Base-by-base conservation (phyloP, 2,888 invertebrate species). In the Argyra leucocephala region DNA sequence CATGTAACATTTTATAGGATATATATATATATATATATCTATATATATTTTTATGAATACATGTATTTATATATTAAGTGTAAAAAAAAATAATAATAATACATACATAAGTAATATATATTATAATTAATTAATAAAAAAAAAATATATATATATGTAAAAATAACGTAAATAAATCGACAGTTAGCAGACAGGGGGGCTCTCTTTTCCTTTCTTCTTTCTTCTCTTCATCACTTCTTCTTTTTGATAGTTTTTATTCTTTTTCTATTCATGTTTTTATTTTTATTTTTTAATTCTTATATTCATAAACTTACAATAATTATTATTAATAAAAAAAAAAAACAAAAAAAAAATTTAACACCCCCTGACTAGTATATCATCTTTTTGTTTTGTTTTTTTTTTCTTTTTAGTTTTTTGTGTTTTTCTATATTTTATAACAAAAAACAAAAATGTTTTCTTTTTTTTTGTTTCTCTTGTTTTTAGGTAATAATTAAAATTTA, bases 121-220 rank as follows among this genome's bases (percentile, higher is more conserved):
- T 48, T 7, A 57, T 21, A 21, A 57, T 10, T 57, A 57, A 57
- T 57, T 21, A 22, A 21, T 21, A 58, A 58, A 58, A 58, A 58
- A 59, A 59, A 24, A 59, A 59, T 23, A 59, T 59, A 21, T 21
- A 21, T 31, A 31, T 21, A 57, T 21, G 21, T 21, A 24, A 59
- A 59, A 59, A 23, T 59, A 59, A 26, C 24, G 12, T 31, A 24
- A 9, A 10, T 26, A 61, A 61, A 61, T 61, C 61, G 61, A 61
- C 61, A 61, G 61, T 61, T 61, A 61, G n/a, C 61, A 61, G 61
- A 61, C 61, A 61, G 61, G 61, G 31, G 31, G 24, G 61, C 15
- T 24, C 21, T 21, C 9, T 21, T 18, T 31, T 31, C 18, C 18
- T 15, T 48, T 48, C 1, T 48, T 31, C 31, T 31, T 31, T 31